phyloP scores from a whole-genome alignment of 2,888 invertebrate genomes.

The Mythimna loreyi region DNA sequence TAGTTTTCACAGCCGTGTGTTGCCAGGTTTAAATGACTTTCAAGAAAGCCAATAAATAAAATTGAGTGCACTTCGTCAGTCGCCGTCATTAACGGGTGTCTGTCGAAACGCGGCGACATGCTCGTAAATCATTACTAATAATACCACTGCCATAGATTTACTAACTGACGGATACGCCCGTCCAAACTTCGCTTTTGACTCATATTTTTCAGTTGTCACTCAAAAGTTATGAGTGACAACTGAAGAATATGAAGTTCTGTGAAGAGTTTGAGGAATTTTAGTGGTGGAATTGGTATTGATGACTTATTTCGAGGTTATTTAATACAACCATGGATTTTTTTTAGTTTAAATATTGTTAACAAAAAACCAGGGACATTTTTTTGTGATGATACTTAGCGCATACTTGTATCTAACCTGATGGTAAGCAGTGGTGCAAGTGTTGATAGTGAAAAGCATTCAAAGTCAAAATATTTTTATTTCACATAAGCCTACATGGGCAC shows the following conservation, averaged over 20 bases:
- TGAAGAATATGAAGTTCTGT: constrained; percentile 18
- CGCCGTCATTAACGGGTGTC: constrained; percentile 76
- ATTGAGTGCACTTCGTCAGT: constrained; percentile 75
- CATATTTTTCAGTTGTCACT: constrained; percentile 45
- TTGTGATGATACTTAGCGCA: no score
- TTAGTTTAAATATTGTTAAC: no score
- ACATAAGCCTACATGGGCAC: no score
- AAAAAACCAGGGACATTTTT: background rate
- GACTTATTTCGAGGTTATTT: constrained; percentile 26
- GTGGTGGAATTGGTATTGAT: constrained; percentile 40
- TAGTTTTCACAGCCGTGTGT: constrained; percentile 28
- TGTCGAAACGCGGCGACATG: constrained; percentile 72
- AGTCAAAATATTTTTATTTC: no score
- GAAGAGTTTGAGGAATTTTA: background rate
- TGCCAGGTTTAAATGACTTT: constrained; percentile 66
- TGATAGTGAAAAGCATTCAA: no score
- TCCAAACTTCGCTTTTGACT: constrained; percentile 41
- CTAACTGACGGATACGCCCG: constrained; percentile 56
- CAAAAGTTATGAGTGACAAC: constrained; percentile 29
- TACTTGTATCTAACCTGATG: no score
- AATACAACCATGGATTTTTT: constrained; percentile 1
- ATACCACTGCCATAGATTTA: constrained; percentile 64
- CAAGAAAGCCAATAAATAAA: constrained; percentile 77
- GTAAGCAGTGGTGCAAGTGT: no score
- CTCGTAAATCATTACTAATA: constrained; percentile 81